A percentile compares a stretch with the other conserved stretches of the same genome.
These are phyloP conservation scores for Chloroceryle inda DNA, from an alignment of 2,797 vertebrate genomes.

Conservation along the genomic window DNA sequence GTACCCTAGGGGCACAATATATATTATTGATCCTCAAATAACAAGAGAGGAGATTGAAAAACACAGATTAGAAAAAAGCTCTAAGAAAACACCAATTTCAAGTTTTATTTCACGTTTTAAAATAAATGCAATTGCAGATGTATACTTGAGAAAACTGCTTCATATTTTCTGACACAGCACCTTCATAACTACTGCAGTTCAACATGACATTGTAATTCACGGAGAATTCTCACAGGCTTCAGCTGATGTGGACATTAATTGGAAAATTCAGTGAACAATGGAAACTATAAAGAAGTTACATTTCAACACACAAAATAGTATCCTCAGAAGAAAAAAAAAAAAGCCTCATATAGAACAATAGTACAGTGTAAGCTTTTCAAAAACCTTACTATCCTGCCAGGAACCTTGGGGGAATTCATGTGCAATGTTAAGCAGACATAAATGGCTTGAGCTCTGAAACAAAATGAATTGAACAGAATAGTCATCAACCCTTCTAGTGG, in stretches of 20 bases:
- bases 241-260: conserved; percentile 72
- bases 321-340: not conserved
- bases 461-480: not conserved
- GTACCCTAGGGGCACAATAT: conserved; percentile 38
- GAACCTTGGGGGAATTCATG: not conserved
- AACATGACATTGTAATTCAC: conserved; percentile 45
- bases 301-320: conserved; percentile 52
- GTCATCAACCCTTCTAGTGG: not conserved
- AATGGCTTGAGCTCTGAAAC: not conserved
- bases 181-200: conserved; percentile 55
- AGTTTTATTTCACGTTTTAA: conserved; percentile 20
- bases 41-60: conserved; percentile 70
- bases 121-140: conserved; percentile 23
- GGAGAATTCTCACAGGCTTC: conserved; percentile 63
- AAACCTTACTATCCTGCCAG: not conserved
- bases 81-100: conserved; percentile 43
- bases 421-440: not conserved
- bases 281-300: conserved; percentile 62
- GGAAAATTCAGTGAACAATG: conserved; percentile 75
- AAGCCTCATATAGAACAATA: not conserved
- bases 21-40: conserved; percentile 59
- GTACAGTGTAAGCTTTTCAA: not conserved
- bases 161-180: conserved; percentile 49
- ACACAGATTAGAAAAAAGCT: conserved; percentile 54
- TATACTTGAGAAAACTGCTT: not conserved